Evolutionary conservation across 2,888 invertebrate genomes (phyloP).

Genomic region (Stratiomys singularior): DNA sequence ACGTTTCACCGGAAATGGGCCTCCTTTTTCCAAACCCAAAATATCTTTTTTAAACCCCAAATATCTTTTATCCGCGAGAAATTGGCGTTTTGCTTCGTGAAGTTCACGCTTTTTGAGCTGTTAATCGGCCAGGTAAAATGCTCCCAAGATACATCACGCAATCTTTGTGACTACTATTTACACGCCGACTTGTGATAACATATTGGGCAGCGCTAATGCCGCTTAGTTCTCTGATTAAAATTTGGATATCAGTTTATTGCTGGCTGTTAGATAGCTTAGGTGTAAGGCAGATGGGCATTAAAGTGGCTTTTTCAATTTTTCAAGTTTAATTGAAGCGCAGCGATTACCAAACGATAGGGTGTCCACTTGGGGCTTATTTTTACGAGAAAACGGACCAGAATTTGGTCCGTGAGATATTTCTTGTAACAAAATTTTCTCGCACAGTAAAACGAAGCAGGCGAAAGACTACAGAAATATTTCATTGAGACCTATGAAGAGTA

Average conservation of each 20-base stretch:
- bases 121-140: constrained; percentile 18
- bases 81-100: background rate
- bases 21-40: too few relatives aligned
- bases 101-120: background rate
- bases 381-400: background rate
- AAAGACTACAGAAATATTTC: too few relatives aligned
- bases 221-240: background rate
- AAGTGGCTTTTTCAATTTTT: background rate
- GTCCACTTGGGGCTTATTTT: background rate
- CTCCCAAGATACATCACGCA: background rate
- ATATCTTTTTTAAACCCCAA: too few relatives aligned
- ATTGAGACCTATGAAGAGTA: too few relatives aligned
- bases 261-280: background rate
- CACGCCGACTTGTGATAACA: background rate
- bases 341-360: too few relatives aligned
- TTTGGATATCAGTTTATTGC: constrained; percentile 16
- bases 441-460: too few relatives aligned
- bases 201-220: background rate
- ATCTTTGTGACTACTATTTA: background rate
- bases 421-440: too few relatives aligned
- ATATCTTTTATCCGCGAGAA: background rate
- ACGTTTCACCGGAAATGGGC: too few relatives aligned
- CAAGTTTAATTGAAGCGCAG: too few relatives aligned
- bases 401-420: too few relatives aligned
- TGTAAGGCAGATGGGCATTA: background rate